Conservation (phyloP, 2,113 vertebrate species). For the Dinomys branickii region DNA sequence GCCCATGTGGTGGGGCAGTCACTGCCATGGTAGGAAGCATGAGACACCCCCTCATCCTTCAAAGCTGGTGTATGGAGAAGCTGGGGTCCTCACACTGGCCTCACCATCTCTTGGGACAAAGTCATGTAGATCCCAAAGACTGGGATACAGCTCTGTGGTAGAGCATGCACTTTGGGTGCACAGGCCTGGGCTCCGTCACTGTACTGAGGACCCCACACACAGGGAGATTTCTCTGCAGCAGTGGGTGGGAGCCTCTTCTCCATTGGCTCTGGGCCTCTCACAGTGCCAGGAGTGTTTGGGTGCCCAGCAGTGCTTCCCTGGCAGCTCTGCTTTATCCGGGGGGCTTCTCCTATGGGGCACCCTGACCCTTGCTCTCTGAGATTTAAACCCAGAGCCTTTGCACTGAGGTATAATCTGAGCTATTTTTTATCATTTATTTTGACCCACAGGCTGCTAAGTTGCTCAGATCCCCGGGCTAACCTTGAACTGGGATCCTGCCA, state of each 20-base stretch:
- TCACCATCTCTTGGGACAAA: neutral
- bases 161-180: fast-evolving
- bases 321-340: too few relatives aligned
- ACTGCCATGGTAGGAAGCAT: neutral
- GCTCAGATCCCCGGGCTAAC: neutral
- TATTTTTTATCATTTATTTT: neutral
- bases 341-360: neutral
- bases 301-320: neutral
- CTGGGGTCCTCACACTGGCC: neutral
- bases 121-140: neutral
- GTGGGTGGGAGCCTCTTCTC: neutral
- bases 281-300: neutral
- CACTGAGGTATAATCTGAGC: neutral
- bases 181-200: neutral
- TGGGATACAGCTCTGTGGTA: neutral
- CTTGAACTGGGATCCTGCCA: neutral
- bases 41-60: neutral
- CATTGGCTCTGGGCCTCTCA: neutral
- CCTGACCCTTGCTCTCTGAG: neutral
- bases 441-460: neutral
- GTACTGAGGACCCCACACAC: neutral
- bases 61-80: neutral
- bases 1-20: neutral
- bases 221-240: neutral
- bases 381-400: neutral